These are phyloP conservation scores for Scelioninae gen. 1 DNA, from an alignment of 2,888 invertebrate genomes.

Conservation along the genomic window DNA sequence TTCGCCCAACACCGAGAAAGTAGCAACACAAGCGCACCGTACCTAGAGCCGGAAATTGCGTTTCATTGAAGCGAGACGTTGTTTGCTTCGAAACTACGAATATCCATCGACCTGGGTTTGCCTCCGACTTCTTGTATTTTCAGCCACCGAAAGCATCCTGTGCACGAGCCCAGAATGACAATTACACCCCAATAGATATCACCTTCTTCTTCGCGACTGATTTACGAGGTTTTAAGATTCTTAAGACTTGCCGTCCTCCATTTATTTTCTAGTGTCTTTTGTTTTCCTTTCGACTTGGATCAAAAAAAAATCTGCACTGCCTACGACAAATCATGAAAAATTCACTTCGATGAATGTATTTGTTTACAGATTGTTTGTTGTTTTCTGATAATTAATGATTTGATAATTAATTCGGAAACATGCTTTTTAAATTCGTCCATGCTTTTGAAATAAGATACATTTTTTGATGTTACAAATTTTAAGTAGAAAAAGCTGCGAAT, in stretches of 20 bases:
- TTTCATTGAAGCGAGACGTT: conserved; percentile 83
- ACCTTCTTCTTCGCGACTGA: conserved; percentile 67
- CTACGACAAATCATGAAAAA: conserved; percentile 50
- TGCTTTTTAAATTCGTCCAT: too few species aligned
- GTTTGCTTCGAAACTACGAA: conserved; percentile 82
- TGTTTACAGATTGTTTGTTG: too few species aligned
- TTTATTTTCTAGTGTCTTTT: conserved; percentile 61
- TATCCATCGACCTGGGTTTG: conserved; percentile 72
- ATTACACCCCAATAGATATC: conserved; percentile 77
- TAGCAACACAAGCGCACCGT: conserved; percentile 70
- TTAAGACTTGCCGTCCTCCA: conserved; percentile 56
- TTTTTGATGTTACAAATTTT: too few species aligned
- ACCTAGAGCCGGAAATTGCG: conserved; percentile 82
- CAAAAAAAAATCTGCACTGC: conserved; percentile 6
- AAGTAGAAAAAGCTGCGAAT: too few species aligned
- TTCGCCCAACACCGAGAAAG: conserved; percentile 71
- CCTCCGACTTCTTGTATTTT: conserved; percentile 70
- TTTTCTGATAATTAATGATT: too few species aligned
- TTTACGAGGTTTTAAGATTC: conserved; percentile 70
- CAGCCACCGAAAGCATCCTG: conserved; percentile 69
- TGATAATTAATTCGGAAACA: too few species aligned
- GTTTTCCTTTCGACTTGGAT: conserved; percentile 41
- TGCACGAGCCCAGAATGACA: conserved; percentile 80
- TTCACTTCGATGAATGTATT: too few species aligned
- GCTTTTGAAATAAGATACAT: too few species aligned